Conservation (phyloP, 2,797 vertebrate genomes). For the Lophius americanus region DNA sequence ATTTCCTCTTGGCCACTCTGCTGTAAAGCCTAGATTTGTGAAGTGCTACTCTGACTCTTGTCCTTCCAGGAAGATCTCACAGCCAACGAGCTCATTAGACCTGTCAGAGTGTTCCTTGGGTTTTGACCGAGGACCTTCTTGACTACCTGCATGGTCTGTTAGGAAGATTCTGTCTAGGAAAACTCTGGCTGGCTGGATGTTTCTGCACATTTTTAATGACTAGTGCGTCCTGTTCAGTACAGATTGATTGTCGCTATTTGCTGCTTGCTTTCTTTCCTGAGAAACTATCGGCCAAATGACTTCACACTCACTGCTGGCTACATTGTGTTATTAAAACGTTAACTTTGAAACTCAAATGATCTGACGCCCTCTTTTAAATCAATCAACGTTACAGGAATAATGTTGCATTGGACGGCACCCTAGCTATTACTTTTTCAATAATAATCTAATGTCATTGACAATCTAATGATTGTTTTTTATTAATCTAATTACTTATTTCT, state of each 20-base stretch:
- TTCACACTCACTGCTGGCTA: no score
- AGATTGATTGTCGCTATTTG: not conserved
- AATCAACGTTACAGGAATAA: no score
- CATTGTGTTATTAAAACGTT: no score
- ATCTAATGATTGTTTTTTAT: no score
- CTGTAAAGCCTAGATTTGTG: constrained; percentile 50
- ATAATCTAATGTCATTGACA: no score
- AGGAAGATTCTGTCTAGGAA: constrained; percentile 8
- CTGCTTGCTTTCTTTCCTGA: not conserved
- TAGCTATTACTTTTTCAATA: no score
- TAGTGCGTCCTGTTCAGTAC: no score
- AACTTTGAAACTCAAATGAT: no score
- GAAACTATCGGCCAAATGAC: no score
- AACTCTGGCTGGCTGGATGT: constrained; percentile 11
- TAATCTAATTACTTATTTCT: no score
- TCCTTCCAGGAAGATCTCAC: constrained; percentile 44
- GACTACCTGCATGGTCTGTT: constrained; percentile 30
- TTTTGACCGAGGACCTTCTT: constrained; percentile 38
- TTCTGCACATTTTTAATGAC: constrained; percentile 29
- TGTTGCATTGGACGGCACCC: no score
- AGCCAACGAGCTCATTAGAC: constrained; percentile 58
- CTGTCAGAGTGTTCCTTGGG: constrained; percentile 45
- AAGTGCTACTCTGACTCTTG: constrained; percentile 50
- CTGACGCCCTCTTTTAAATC: no score
- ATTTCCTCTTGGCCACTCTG: constrained; percentile 34